phyloP scores from a whole-genome alignment of 1,140 invertebrate genomes.

The Zophobas morio region DNA sequence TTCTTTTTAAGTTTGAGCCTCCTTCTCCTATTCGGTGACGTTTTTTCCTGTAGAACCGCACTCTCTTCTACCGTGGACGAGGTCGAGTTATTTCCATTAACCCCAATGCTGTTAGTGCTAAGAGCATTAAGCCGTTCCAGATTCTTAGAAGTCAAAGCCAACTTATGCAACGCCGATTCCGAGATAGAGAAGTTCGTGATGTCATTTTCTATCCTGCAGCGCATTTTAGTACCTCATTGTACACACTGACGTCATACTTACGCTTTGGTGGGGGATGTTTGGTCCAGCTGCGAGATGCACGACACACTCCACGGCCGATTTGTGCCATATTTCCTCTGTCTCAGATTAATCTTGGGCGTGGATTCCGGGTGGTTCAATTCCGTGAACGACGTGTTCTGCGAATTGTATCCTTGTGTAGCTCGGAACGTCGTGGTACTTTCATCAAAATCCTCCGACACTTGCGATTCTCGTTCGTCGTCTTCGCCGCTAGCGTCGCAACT shows the following conservation, averaged over 20 bases:
- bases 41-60: conserved; percentile 70
- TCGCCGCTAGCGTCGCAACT: conserved; percentile 91
- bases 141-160: conserved; percentile 69
- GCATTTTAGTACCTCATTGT: conserved; percentile 11
- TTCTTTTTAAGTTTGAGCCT: conserved; percentile 78
- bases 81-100: conserved; percentile 65
- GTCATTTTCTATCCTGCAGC: conserved; percentile 62
- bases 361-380: conserved; percentile 59
- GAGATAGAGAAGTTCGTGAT: conserved; percentile 80
- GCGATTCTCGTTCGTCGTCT: conserved; percentile 85
- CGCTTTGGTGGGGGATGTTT: conserved; percentile 49
- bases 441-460: conserved; percentile 81
- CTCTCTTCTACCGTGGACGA: conserved; percentile 78
- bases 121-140: conserved; percentile 64
- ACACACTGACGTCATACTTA: conserved; percentile 29
- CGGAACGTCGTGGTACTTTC: conserved; percentile 77
- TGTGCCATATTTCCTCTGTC: conserved; percentile 70
- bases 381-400: conserved; percentile 72
- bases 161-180: conserved; percentile 86
- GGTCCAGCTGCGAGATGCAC: conserved; percentile 79
- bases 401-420: conserved; percentile 68
- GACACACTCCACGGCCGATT: conserved; percentile 88
- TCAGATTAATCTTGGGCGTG: conserved; percentile 68
- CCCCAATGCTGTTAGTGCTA: conserved; percentile 42
- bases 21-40: conserved; percentile 75